Evolutionary conservation across 1,140 invertebrate genomes (phyloP), one percentile per base, ranked within the genome.

Genomic region (Lordiphosa collinella): DNA sequence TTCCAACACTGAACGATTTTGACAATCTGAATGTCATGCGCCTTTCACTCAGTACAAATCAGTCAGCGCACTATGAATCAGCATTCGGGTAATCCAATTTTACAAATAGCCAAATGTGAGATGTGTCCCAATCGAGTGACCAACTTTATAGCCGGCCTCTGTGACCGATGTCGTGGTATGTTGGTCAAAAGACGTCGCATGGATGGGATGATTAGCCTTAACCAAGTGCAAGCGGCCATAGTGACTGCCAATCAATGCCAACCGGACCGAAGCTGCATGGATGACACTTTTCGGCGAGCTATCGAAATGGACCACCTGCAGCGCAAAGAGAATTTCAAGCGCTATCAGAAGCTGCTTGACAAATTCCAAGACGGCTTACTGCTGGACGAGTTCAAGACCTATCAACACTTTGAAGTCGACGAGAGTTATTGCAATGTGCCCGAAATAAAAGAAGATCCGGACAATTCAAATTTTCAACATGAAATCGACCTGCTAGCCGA

Each of bases 131-230:
- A 53, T 4, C 31, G 4, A 6, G 54, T 59, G 10, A 46, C 41
- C 8, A 52, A 80, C 31, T 59, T 54, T 11, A 38, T 62, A 11
- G 32, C 13, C n/a, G 70, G 71, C 0, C 36, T 80, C 4, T 82
- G 76, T 16, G 41, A 16, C n/a, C 49, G 53, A 3, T 80, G 75
- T 9, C 14, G 46, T 0, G 0, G 8, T 0, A 54, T 82, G 14
- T 80, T 70, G 76, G 11, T 43, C 6, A 55, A 10, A 9, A 35
- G 29, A 2, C 32, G 29, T 0, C 40, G 40, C 7, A 12, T 11
- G 34, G 38, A 44, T 5, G 10, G n/a, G 0, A 6, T 14, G 11
- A 4, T 50, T 2, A 65, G 38, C 5, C 29, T 35, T 1, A 36
- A 78, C n/a, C 38, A 54, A 10, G 14, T 56, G 9, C 44, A 36